These are phyloP conservation scores for Heliconius melpomene DNA, from an alignment of 1,140 invertebrate species.

Conservation along the genomic window DNA sequence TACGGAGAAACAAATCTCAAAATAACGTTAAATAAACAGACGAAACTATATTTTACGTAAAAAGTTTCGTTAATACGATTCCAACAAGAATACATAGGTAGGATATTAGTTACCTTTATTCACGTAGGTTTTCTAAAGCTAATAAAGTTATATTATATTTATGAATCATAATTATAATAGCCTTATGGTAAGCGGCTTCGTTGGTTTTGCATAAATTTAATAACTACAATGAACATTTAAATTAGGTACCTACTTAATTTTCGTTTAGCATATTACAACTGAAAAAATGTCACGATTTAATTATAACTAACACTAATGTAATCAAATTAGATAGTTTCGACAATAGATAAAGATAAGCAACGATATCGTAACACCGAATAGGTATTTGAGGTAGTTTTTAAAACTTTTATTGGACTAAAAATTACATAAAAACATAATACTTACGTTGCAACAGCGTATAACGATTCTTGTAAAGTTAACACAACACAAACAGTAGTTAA, in stretches of 20 bases:
- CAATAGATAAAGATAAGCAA: slow-evolving; percentile 37
- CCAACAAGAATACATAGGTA: background rate
- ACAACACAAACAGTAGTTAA: slow-evolving; percentile 31
- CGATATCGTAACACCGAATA: slow-evolving; percentile 21
- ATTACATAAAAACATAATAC: background rate
- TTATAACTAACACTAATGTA: slow-evolving; percentile 15
- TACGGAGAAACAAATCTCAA: too few species aligned
- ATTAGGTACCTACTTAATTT: slow-evolving; percentile 2
- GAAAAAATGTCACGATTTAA: background rate
- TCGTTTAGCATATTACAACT: background rate
- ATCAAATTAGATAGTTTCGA: slow-evolving; percentile 14
- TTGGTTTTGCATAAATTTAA: slow-evolving; percentile 8
- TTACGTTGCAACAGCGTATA: slow-evolving; percentile 15
- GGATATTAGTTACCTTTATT: background rate
- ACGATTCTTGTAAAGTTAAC: background rate
- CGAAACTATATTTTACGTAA: background rate
- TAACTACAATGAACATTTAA: slow-evolving; percentile 1
- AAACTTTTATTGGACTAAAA: background rate
- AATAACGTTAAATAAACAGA: too few species aligned
- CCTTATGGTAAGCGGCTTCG: slow-evolving; percentile 13
- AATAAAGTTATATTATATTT: background rate
- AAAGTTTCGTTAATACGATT: background rate
- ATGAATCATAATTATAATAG: slow-evolving; percentile 21
- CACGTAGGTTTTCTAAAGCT: slow-evolving; percentile 2
- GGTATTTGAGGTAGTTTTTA: slow-evolving; percentile 18